A percentile compares a stretch with the other conserved stretches of the same genome.
These are phyloP conservation scores for Dipodomys spectabilis DNA, from an alignment of 2,113 vertebrate species.

Conservation along the genomic window DNA sequence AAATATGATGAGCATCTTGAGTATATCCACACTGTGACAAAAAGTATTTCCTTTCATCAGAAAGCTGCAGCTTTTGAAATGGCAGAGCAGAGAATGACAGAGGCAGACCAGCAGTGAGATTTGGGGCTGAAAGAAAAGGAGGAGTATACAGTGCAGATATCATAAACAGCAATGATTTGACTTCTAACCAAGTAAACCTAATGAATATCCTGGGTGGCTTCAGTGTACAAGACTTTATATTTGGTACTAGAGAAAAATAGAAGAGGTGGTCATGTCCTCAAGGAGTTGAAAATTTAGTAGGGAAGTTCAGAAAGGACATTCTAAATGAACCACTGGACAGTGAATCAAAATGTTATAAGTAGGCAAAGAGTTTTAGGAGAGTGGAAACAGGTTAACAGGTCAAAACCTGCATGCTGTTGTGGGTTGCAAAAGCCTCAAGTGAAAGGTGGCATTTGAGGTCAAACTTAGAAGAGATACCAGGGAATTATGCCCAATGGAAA, in stretches of 20 bases:
- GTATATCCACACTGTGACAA: conserved; percentile 68
- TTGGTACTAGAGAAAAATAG: neutral
- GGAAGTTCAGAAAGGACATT: neutral
- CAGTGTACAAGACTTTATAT: neutral
- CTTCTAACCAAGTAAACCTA: neutral
- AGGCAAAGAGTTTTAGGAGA: neutral
- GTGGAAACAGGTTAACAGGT: neutral
- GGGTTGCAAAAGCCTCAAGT: neutral
- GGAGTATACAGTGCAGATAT: too few relatives aligned
- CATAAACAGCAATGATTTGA: neutral
- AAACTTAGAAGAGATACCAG: neutral
- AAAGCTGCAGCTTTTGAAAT: conserved; percentile 31
- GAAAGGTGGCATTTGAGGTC: conserved; percentile 3
- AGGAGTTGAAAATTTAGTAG: neutral
- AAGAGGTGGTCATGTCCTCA: neutral
- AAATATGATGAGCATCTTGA: conserved; percentile 79
- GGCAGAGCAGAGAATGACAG: neutral
- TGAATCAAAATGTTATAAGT: neutral
- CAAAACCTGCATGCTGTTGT: neutral
- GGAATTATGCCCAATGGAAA: neutral
- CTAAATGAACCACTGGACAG: neutral
- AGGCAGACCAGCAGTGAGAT: neutral
- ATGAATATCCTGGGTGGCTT: neutral
- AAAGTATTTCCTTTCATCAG: conserved; percentile 67
- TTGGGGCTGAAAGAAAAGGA: neutral